Evolutionary conservation across 2,797 vertebrate genomes (phyloP), one percentile per base, ranked within the genome.

Genomic region (Hypotaenidia philippensis): DNA sequence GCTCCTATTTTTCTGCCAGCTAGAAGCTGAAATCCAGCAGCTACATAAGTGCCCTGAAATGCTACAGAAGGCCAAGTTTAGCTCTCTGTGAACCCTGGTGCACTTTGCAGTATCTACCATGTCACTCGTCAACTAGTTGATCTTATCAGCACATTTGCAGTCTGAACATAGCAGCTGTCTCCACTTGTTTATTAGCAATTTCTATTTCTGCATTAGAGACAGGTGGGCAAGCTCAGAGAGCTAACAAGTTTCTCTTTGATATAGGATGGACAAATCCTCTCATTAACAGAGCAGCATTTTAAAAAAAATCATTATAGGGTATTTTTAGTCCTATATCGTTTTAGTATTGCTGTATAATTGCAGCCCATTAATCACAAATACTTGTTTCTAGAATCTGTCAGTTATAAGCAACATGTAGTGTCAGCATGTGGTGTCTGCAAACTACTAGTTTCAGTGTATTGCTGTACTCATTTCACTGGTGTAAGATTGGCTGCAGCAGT

Each of bases 161-260:
- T 76, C 79, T 66, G 82, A 91, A 72, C 89, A 86, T 82, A 92
- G 82, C 95, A 95, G 89, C 95, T 96, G 94, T 76, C 94, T 72
- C 85, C 1, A 1, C 89, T 94, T 78, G 83, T 70, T 69, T 91
- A 83, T 92, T 88, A 92, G 86, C 53, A 44, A 93, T 95, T 93
- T 88, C 95, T 97, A 93, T 96, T 96, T 93, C 92, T 96, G 95
- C 87, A 59, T 96, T 81, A 82, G 70, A 88, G 96, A 83, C 96
- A 96, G 92, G 94, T 90, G 95, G 93, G 79, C 47, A 91, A 86
- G 78, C 90, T 95, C 69, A 97, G 87, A 95, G 91, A 93, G 81
- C 88, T 97, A 95, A 90, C 93, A 88, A 95, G 74, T 84, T 89
- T 91, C 93, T 89, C 93, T 98, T 92, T 96, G 96, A 97, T 96